These are phyloP conservation scores for Thalassarche chlororhynchos DNA, from an alignment of 2,113 vertebrate species.

Conservation along the genomic window DNA sequence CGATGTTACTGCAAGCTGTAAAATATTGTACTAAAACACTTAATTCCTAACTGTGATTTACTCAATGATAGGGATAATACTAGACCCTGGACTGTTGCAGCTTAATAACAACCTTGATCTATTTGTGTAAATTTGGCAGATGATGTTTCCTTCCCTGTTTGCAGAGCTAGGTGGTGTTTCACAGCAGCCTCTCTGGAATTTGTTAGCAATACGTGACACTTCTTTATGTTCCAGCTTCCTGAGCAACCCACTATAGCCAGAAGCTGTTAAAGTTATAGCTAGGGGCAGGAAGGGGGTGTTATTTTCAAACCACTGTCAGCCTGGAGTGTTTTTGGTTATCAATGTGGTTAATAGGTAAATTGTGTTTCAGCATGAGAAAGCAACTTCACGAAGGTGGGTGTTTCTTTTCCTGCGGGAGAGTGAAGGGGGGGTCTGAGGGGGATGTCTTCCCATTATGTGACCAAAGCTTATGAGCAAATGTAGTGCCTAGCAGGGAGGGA, in stretches of 20 bases:
- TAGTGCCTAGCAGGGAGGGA: not conserved
- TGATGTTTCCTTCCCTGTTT: fast-evolving
- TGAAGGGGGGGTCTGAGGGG: fast-evolving
- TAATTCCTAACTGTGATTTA: not conserved
- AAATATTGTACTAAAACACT: fast-evolving
- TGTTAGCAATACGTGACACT: not conserved
- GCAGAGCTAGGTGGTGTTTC: not conserved
- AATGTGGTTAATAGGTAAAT: not conserved
- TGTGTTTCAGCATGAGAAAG: not conserved
- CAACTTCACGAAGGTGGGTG: not conserved
- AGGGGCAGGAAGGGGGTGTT: not conserved
- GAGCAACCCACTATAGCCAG: not conserved
- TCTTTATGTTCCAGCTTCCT: not conserved
- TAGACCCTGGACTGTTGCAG: not conserved
- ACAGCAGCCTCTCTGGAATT: not conserved
- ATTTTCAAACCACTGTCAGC: not conserved
- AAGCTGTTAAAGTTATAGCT: not conserved
- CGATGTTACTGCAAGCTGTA: not conserved
- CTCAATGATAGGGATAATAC: not conserved
- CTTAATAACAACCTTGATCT: not conserved
- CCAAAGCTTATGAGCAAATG: not conserved
- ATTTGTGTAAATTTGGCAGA: not conserved
- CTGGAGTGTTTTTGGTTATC: not conserved
- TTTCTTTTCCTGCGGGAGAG: not conserved
- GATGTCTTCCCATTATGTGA: not conserved